Evolutionary conservation across 1,140 invertebrate species (phyloP).

Genomic region (Diprion similis): DNA sequence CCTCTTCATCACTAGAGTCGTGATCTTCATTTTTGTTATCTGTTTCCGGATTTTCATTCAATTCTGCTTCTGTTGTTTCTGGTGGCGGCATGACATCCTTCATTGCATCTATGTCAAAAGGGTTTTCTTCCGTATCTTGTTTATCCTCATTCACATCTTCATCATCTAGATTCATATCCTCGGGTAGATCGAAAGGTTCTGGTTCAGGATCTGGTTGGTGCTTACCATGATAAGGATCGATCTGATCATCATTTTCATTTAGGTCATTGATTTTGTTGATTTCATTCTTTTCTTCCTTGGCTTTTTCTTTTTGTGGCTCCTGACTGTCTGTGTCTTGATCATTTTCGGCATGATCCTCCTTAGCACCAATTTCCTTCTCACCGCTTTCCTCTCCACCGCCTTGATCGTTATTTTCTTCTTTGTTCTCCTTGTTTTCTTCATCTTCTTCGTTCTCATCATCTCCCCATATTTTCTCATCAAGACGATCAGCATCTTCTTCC

Average conservation of each 20-base stretch:
- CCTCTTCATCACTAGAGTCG: slow-evolving; percentile 46
- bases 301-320: slow-evolving; percentile 57
- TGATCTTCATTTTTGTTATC: slow-evolving; percentile 44
- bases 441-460: slow-evolving; percentile 78
- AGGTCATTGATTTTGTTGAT: slow-evolving; percentile 82
- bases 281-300: slow-evolving; percentile 71
- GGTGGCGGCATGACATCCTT: slow-evolving; percentile 59
- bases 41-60: slow-evolving; percentile 33
- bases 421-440: slow-evolving; percentile 66
- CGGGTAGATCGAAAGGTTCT: slow-evolving; percentile 86
- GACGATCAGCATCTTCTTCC: slow-evolving; percentile 79
- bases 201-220: slow-evolving; percentile 77
- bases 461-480: slow-evolving; percentile 89
- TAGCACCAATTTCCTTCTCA: slow-evolving; percentile 66
- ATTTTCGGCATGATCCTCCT: slow-evolving; percentile 56
- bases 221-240: slow-evolving; percentile 86
- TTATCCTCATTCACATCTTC: slow-evolving; percentile 69
- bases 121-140: slow-evolving; percentile 75
- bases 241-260: slow-evolving; percentile 82
- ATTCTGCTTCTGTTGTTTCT: slow-evolving; percentile 41
- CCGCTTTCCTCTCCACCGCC: slow-evolving; percentile 50
- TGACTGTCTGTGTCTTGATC: slow-evolving; percentile 49
- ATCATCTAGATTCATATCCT: slow-evolving; percentile 84
- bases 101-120: slow-evolving; percentile 83
- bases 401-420: slow-evolving; percentile 68